Base-by-base conservation (phyloP, 2,888 invertebrate species). In the Matsumyia berberina region DNA sequence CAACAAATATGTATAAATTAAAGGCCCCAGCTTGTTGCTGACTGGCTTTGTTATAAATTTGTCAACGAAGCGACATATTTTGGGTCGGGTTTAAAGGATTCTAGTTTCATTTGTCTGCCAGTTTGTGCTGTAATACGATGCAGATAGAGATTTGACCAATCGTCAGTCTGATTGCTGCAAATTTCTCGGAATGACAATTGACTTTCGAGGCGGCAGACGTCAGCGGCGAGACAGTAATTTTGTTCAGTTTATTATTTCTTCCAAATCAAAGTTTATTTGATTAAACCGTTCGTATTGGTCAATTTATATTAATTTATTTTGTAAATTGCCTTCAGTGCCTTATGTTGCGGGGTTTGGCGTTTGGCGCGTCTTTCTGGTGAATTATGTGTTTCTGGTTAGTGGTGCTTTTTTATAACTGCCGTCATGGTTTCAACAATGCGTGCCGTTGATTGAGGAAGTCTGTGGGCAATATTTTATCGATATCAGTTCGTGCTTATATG, bases 391-490 rank as follows among this genome's bases (percentile, higher is more conserved):
- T 67, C 33, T 42, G 15, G 58, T 42, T 69, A 35, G 46, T 11
- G 1, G 51, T n/a, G 12, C 8, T 49, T 49, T 15, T 31, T 42
- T 60, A 35, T 44, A 77, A 74, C 15, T 8, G 49, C 15, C 11
- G 49, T n/a, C 55, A 69, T 53, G 35, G 24, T 58, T 64, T 53
- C 11, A 60, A 15, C 58, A 55, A 57, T 69, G 79, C 79, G 78
- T 69, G 69, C 11, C 19, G 33, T n/a, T 33, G 24, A 69, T 80
- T 85, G 70, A 85, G 85, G 80, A 85, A 85, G 74, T 85, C 60
- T 70, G 64, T 66, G 29, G 53, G 85, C 55, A 80, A 74, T 85
- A 80, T 85, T 80, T 80, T 85, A 76, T 85, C 80, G 74, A 80
- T 85, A 85, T 60, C 53, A 80, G 53, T 70, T 85, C 80, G 85